Percentiles rank a stretch among this genome's conserved stretches.
phyloP scores from a whole-genome alignment of 2,797 vertebrate species.

The Zalophus californianus region DNA sequence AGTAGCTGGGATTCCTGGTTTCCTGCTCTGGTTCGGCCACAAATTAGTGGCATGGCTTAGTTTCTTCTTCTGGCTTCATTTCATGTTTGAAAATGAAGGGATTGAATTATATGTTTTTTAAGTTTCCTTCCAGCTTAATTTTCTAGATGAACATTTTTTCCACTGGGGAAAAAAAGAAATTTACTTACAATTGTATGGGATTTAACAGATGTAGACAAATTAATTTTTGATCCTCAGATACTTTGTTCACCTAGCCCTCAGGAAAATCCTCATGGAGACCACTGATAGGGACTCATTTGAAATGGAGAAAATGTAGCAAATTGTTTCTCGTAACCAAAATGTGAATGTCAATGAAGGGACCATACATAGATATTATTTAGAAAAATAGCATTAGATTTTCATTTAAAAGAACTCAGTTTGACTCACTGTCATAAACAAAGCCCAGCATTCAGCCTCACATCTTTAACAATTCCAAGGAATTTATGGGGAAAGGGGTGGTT shows the following conservation, averaged over 20 bases:
- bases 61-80: background rate
- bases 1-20: background rate
- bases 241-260: slow-evolving; percentile 41
- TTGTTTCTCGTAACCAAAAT: slow-evolving; percentile 55
- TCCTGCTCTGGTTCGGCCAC: background rate
- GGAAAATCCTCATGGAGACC: slow-evolving; percentile 55
- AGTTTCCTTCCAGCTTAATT: slow-evolving; percentile 34
- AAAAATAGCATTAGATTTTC: slow-evolving; percentile 39
- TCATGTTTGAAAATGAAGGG: slow-evolving; percentile 40
- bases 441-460: slow-evolving; percentile 13
- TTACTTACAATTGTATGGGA: slow-evolving; percentile 18
- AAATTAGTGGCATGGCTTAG: background rate
- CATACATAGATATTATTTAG: background rate
- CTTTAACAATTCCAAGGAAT: slow-evolving; percentile 43
- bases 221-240: slow-evolving; percentile 65
- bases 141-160: slow-evolving; percentile 11
- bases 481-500: background rate
- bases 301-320: slow-evolving; percentile 49
- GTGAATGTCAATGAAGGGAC: slow-evolving; percentile 52
- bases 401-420: slow-evolving; percentile 31
- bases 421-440: slow-evolving; percentile 48
- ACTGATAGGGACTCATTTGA: slow-evolving; percentile 7
- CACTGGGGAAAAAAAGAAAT: background rate
- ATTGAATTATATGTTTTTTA: slow-evolving; percentile 48
- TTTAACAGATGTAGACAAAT: slow-evolving; percentile 46